Base-by-base conservation (phyloP, 1,140 invertebrate species). In the Phthorimaea operculella region DNA sequence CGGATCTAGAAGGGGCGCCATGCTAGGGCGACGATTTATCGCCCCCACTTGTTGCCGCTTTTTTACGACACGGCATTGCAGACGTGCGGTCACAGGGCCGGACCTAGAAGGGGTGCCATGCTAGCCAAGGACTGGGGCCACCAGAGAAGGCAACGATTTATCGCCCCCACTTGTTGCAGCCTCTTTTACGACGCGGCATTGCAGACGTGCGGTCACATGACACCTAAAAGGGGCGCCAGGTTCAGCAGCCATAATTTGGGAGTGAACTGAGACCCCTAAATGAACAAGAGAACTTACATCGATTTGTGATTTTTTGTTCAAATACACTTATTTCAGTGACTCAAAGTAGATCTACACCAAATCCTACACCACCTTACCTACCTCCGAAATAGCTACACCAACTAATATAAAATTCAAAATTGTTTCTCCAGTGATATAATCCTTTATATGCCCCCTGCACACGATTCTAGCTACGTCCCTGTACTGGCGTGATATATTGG, bases 61-160 rank as follows among this genome's bases (percentile, higher is more conserved):
- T 39, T 39, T 39, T 39, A 39, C 36, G 36, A 39, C 36, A 39
- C 36, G 36, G 36, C 36, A 39, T 39, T 39, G 36, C 36, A 39
- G 36, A 39, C 36, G 36, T 39, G 36, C 36, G 21, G 21, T 28
- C 36, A 3, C 36, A 12, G n/a, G 36, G 36, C 3, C 8, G 36
- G 36, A 4, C 33, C 33, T 34, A 34, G 33, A 11, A 7, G 33
- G 6, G 33, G 33, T 11, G 6, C n/a, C n/a, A n/a, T n/a, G 10
- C 4, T 9, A 39, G n/a, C 10, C 36, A 39, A 28, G 6, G 21
- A 28, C 21, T 6, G 21, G 21, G 21, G 21, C 2, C 21, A 28
- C 21, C n/a, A 6, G 21, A 28, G 21, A 28, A 2, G 21, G 6
- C 21, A 28, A 39, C 36, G n/a, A 39, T 39, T 39, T 39, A 39